Base-by-base conservation (phyloP, 2,888 invertebrate genomes). In the Glyphotaelius pellucidus region DNA sequence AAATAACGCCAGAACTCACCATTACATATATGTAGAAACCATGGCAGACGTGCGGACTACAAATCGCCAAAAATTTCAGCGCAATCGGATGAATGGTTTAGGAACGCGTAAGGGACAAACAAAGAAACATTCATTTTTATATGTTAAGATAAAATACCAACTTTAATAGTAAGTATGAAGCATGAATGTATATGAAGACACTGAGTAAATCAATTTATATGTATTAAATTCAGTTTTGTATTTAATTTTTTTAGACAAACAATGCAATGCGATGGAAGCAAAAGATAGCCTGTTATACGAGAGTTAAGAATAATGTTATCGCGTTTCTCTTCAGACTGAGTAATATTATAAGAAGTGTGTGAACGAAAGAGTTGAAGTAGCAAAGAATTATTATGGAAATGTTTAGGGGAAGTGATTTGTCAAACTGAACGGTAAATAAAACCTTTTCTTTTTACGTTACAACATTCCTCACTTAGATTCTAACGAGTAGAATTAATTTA, bases 331-430 rank as follows among this genome's bases (percentile, higher is more conserved):
- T 67, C 67, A 9, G 67, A 9, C 67, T n/a, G 9, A 67, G 67
- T 67, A 67, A 67, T 67, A 67, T 67, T 67, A 67, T 38, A 89
- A 89, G 38, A 89, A 89, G 38, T 89, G 30, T 89, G 38, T 80
- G 80, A 89, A 79, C 15, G 42, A 38, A 79, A 80, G n/a, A n/a
- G 35, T 25, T 14, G 38, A 42, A 89, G 83, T 32, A 25, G 25
- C 7, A n/a, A 35, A 38, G 25, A 38, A 35, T 35, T 35, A 83
- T 83, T 25, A 35, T 32, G 32, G 38, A 32, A 83, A 38, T 32
- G 35, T 32, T 83, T 35, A 83, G 83, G 32, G 91, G 91, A 91
- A 91, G 88, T 87, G 81, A 88, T 91, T 91, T 91, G 91, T 89
- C 91, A 91, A 91, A 80, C 52, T 80, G 80, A 32, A 88, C 91